Evolutionary conservation across 2,797 vertebrate species (phyloP).

Genomic region (Atherinosoma microstoma): DNA sequence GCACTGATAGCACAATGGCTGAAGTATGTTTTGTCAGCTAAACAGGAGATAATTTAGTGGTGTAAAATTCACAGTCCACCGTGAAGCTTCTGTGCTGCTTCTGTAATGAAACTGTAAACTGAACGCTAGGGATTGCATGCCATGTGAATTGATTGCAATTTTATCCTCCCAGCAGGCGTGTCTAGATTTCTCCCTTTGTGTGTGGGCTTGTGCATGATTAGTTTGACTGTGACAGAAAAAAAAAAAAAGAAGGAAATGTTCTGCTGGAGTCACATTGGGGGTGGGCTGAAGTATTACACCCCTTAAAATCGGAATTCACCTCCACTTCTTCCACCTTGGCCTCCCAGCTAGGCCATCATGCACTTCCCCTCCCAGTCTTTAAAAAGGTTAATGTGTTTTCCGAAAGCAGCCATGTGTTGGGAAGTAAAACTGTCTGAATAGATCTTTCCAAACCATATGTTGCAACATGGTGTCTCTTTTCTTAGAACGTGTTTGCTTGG

Average conservation of each 20-base stretch:
- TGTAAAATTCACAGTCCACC: conserved; percentile 48
- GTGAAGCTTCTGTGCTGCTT: conserved; percentile 42
- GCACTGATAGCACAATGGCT: conserved; percentile 20
- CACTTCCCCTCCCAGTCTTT: conserved; percentile 12
- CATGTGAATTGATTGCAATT: conserved; percentile 63
- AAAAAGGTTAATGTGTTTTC: conserved; percentile 66
- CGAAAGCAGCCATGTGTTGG: conserved; percentile 21
- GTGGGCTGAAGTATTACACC: conserved; percentile 21
- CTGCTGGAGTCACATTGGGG: conserved; percentile 12
- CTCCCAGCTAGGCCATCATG: conserved; percentile 49
- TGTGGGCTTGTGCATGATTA: conserved; percentile 36
- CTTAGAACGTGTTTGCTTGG: no score
- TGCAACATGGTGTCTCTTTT: conserved; percentile 24
- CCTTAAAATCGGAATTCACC: conserved; percentile 44
- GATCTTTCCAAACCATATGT: conserved; percentile 47
- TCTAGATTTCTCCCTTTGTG: conserved; percentile 33
- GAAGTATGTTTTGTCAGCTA: conserved; percentile 61
- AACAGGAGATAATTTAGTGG: conserved; percentile 50
- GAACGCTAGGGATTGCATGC: conserved; percentile 48
- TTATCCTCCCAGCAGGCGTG: conserved; percentile 47
- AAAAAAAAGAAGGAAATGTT: neutral
- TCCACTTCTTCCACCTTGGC: conserved; percentile 20
- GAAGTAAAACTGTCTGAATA: conserved; percentile 43
- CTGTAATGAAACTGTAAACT: conserved; percentile 66
- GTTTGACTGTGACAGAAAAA: conserved; percentile 14